Percentiles rank a stretch among this genome's conserved stretches.
Conservation (phyloP, 2,113 vertebrate species). For the Cephalopholis sonnerati region DNA sequence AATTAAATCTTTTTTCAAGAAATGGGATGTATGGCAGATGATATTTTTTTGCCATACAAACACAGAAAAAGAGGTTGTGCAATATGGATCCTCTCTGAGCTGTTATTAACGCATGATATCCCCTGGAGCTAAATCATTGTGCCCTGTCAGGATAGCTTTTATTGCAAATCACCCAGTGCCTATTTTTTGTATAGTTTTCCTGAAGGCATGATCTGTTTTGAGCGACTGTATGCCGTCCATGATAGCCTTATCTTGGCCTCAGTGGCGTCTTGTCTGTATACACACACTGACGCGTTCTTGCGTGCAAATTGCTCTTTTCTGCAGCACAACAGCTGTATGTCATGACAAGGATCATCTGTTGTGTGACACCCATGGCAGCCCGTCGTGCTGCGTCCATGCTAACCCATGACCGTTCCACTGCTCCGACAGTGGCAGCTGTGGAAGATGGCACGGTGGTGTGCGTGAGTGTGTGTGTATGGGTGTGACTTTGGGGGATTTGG, state of each 20-base stretch:
- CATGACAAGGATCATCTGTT: constrained; percentile 64
- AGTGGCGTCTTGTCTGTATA: neutral
- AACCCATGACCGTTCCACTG: constrained; percentile 67
- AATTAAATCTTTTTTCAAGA: constrained; percentile 15
- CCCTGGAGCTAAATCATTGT: constrained; percentile 39
- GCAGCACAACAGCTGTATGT: constrained; percentile 58
- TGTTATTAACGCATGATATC: constrained; percentile 34
- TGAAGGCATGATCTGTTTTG: constrained; percentile 36
- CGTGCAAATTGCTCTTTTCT: constrained; percentile 35
- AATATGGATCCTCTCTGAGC: constrained; percentile 36
- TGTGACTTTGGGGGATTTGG: constrained; percentile 43
- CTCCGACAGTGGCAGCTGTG: constrained; percentile 59
- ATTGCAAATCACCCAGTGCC: constrained; percentile 41
- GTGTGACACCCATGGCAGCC: constrained; percentile 59
- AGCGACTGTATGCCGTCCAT: neutral
- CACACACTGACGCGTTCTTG: constrained; percentile 8
- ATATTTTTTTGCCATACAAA: constrained; percentile 45
- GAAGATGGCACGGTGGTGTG: constrained; percentile 25
- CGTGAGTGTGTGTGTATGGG: constrained; percentile 10
- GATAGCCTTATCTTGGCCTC: constrained; percentile 19
- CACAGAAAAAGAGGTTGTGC: constrained; percentile 5
- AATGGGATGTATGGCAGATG: constrained; percentile 11
- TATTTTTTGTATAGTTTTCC: neutral
- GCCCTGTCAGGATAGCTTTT: constrained; percentile 49
- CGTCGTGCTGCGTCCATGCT: constrained; percentile 30